Base-by-base conservation (phyloP, 2,888 invertebrate species). In the Harpalus rufipes region DNA sequence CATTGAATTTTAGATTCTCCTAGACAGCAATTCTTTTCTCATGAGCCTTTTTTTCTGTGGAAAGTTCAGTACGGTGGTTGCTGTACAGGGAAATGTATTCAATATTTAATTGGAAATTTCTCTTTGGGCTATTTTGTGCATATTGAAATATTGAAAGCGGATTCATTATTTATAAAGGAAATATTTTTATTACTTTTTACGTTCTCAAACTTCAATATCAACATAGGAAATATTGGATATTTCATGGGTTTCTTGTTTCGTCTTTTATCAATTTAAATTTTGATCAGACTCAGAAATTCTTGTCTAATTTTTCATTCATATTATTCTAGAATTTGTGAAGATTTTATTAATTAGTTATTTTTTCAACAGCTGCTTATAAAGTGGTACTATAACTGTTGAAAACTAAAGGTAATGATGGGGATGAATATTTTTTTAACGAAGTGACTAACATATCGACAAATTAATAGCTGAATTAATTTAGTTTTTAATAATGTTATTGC, bases 1-100 rank as follows among this genome's bases (percentile, higher is more conserved):
- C 80, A 80, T 61, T 80, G 80, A 59, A 41, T 74, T 74, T 44
- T 18, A 18, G 1, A 74, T 74, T 39, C 32, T 14, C n/a, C 68
- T 39, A 68, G n/a, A 39, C 7, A 32, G 39, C 14, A 32, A 39
- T 68, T 44, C 18, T 10, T 74, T 74, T 74, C 72, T 74, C 72
- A 74, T 74, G 72, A 44, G 44, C 72, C 4, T 68, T 63, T 63
- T 61, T 25, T 32, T 32, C 32, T 25, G 39, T 2, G 39, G 21
- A 63, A 63, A 63, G 10, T 63, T 10, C 63, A 32, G 21, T 18
- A 63, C 21, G 59, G 3, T 12, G 44, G 44, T 12, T 51, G 8
- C 7, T 16, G 16, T 2, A 61, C 6, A 56, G 14, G 7, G 56
- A 56, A 16, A 61, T 61, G 61, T 63, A 25, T 63, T 63, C 63